Evolutionary conservation across 2,888 invertebrate species (phyloP), one percentile per base, ranked within the genome.

Genomic region (Rhodophaea formosa): DNA sequence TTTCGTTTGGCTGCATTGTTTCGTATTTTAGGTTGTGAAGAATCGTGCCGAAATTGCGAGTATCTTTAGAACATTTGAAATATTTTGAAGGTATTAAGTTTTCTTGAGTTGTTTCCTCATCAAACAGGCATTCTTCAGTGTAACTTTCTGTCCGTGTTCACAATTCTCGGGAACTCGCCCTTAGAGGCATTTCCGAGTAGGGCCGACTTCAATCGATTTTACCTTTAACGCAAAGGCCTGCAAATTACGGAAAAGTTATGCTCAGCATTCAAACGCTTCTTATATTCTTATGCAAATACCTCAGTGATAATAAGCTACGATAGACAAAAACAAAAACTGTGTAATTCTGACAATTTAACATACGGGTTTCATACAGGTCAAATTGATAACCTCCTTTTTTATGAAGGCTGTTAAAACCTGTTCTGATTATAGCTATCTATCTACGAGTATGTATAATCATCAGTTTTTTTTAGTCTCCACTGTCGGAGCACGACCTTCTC

Each of bases 131-230:
- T 56, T 49, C 29, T 56, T 56, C 30, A 42, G 12, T 29, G 14
- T n/a, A 56, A 42, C 42, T 56, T 56, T 42, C 42, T 49, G 42
- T 15, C 29, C 49, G 44, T 45, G 45, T 16, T 49, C 49, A 49
- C 56, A 56, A 43, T 56, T 56, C 29, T 16, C 49, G 29, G 30
- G 29, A 56, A 43, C 49, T 49, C 29, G 35, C 42, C 49, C 49
- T 42, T 43, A 56, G 49, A 49, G 47, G 23, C 56, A 29, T 49
- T 49, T 56, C 23, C 47, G 29, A 39, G 42, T 49, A 39, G 15
- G 39, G 47, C 49, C 56, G 49, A 42, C 56, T 10, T 56, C 49
- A 49, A 47, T 56, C 49, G 49, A 43, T 56, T 49, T 30, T 12
- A 23, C 49, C 49, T 56, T 30, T 23, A 15, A 30, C 42, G 47